Evolutionary conservation across 2,797 vertebrate species (phyloP).

Genomic region (Thaleichthys pacificus): DNA sequence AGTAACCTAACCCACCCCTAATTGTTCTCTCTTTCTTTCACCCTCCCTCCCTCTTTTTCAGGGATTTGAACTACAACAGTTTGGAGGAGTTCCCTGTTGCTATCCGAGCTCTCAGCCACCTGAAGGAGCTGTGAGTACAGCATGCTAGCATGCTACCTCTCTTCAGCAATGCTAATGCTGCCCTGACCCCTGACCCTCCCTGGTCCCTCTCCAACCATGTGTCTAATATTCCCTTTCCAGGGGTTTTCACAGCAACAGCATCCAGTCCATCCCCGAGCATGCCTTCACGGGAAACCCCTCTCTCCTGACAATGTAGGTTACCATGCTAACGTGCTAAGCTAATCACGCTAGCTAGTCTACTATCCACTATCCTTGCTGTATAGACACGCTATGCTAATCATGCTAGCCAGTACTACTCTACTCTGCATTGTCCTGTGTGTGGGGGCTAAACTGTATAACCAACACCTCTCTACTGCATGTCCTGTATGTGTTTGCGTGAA

Average conservation of each 20-base stretch:
- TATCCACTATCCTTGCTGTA: constrained; percentile 2
- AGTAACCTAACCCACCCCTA: constrained; percentile 4
- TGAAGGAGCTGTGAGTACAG: constrained; percentile 91
- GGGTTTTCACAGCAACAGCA: constrained; percentile 94
- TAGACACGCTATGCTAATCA: neutral
- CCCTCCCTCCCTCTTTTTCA: constrained; percentile 45
- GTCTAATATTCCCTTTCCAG: constrained; percentile 67
- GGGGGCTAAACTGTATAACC: neutral
- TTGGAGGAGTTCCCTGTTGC: constrained; percentile 87
- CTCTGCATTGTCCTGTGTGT: neutral
- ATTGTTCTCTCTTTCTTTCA: neutral
- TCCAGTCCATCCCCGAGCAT: constrained; percentile 89
- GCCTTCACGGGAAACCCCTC: constrained; percentile 91
- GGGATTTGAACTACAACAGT: constrained; percentile 94
- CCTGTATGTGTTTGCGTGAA: neutral
- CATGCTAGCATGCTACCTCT: constrained; percentile 9
- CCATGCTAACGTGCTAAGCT: neutral
- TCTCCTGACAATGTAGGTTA: constrained; percentile 89
- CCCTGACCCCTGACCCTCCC: constrained; percentile 20
- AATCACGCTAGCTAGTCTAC: constrained; percentile 1
- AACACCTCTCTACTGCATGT: neutral
- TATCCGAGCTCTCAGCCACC: constrained; percentile 83
- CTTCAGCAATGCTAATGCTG: constrained; percentile 45
- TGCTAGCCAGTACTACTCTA: neutral
- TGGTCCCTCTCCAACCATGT: constrained; percentile 18